Percentiles rank a stretch among this genome's conserved stretches.
phyloP scores from a whole-genome alignment of 2,888 invertebrate species.

The Protodeltote pygarga region DNA sequence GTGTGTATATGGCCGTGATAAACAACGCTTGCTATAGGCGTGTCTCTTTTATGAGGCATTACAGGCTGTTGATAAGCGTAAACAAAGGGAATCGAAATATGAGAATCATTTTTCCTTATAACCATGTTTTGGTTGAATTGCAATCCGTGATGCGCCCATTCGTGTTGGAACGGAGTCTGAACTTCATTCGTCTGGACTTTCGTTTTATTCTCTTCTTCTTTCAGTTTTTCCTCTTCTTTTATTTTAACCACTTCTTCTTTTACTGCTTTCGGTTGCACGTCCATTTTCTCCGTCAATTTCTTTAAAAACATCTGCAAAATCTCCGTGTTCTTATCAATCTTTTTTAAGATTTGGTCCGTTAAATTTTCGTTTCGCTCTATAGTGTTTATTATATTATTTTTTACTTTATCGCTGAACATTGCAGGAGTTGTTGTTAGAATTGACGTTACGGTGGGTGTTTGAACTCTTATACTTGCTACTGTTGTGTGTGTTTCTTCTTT shows the following conservation, averaged over 20 bases:
- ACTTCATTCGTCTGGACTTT: too few species aligned
- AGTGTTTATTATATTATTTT: conserved; percentile 51
- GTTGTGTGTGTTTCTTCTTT: conserved; percentile 25
- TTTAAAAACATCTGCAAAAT: conserved; percentile 64
- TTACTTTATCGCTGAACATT: conserved; percentile 18
- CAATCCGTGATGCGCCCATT: conserved; percentile 5
- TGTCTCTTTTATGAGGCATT: conserved; percentile 28
- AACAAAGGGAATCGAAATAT: conserved; percentile 58
- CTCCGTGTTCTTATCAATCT: conserved; percentile 72
- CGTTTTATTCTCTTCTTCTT: background rate
- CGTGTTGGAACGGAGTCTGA: background rate
- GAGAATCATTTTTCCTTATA: conserved; percentile 41
- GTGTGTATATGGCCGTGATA: conserved; percentile 65
- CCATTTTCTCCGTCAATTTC: conserved; percentile 60
- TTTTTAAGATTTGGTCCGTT: conserved; percentile 69
- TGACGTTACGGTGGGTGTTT: conserved; percentile 7
- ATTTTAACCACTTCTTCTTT: background rate
- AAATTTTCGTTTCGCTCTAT: conserved; percentile 67
- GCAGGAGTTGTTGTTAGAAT: background rate
- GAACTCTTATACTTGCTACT: conserved; percentile 7
- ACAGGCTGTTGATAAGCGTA: conserved; percentile 60
- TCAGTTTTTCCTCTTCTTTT: conserved; percentile 2
- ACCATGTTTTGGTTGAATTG: conserved; percentile 14
- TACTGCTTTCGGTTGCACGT: background rate
- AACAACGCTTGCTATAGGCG: conserved; percentile 51